phyloP scores from a whole-genome alignment of 2,797 vertebrate species.

The Delichon dasypus region DNA sequence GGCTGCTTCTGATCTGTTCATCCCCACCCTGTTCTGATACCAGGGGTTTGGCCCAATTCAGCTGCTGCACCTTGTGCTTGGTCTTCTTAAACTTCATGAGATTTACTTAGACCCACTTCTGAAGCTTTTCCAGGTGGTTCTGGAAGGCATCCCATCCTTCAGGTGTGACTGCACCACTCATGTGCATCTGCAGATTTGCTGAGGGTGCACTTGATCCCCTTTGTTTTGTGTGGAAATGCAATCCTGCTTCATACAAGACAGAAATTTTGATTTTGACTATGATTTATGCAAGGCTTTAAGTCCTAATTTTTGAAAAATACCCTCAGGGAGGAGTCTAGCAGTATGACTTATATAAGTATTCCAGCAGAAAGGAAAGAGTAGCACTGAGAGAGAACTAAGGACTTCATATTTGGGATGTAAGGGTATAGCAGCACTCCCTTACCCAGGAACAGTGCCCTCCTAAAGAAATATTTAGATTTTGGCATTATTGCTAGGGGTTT shows the following conservation, averaged over 20 bases:
- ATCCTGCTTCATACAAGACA: neutral
- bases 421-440: neutral
- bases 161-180: neutral
- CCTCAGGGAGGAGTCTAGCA: neutral
- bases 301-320: neutral
- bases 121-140: neutral
- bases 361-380: neutral
- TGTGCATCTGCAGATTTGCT: neutral
- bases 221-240: neutral
- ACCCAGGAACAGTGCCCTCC: neutral
- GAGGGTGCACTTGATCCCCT: neutral
- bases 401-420: neutral
- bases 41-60: fast-evolving
- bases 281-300: neutral
- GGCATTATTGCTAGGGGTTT: neutral
- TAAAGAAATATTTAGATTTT: neutral
- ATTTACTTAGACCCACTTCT: neutral
- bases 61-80: neutral
- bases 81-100: neutral
- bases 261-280: neutral
- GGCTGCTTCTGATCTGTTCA: neutral
- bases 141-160: neutral
- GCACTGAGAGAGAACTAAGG: neutral
- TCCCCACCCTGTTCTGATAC: fast-evolving
- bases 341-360: neutral